phyloP scores from a whole-genome alignment of 2,113 vertebrate species.

The Cololabis saira region DNA sequence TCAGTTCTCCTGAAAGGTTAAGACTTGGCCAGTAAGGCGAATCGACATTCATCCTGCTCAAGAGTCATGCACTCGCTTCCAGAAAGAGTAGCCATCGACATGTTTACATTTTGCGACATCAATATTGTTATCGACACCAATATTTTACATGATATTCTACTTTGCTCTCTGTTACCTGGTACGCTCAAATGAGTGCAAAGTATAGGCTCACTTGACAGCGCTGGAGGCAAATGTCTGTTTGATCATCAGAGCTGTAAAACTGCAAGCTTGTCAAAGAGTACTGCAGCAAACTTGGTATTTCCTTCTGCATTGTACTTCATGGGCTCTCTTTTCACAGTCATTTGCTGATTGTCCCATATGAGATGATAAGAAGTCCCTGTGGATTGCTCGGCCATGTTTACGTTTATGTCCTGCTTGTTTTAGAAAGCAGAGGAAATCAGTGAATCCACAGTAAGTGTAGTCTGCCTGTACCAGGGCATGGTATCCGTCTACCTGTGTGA shows the following conservation, averaged over 20 bases:
- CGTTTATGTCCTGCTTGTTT: slow-evolving; percentile 45
- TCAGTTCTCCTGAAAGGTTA: slow-evolving; percentile 84
- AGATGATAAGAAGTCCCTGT: slow-evolving; percentile 26
- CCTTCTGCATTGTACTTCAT: slow-evolving; percentile 19
- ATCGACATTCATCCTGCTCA: slow-evolving; percentile 81
- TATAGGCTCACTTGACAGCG: neutral
- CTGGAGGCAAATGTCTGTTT: slow-evolving; percentile 1
- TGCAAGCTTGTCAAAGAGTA: too few species aligned
- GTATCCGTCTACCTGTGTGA: slow-evolving; percentile 51
- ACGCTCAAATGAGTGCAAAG: slow-evolving; percentile 7
- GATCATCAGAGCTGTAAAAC: slow-evolving; percentile 15
- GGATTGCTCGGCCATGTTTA: slow-evolving; percentile 24
- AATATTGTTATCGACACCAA: slow-evolving; percentile 60
- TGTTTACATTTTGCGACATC: slow-evolving; percentile 60
- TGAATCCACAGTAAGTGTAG: slow-evolving; percentile 37
- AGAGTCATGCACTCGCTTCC: slow-evolving; percentile 56
- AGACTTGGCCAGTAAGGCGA: slow-evolving; percentile 65
- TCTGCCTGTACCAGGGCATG: slow-evolving; percentile 40
- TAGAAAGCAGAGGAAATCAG: slow-evolving; percentile 45
- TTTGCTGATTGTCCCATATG: slow-evolving; percentile 16
- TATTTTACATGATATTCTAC: slow-evolving; percentile 42
- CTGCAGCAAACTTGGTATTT: slow-evolving; percentile 24
- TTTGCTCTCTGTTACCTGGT: slow-evolving; percentile 6
- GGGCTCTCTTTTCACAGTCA: slow-evolving; percentile 14
- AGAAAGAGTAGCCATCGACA: slow-evolving; percentile 43